Base-by-base conservation (phyloP, 2,888 invertebrate species). In the Aproaerema taeniolella region DNA sequence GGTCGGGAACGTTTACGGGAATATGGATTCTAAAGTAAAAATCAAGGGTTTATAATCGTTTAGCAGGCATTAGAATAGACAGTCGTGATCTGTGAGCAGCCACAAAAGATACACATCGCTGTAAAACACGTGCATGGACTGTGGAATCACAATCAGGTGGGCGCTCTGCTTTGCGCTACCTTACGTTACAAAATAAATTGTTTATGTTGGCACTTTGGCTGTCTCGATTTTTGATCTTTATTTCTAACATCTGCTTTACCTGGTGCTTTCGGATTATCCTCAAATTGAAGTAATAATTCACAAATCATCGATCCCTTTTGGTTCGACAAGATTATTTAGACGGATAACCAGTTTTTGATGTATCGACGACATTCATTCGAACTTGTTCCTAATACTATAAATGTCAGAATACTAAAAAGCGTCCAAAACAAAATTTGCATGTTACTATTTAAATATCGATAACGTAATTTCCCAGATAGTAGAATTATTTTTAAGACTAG, bases 131-230 rank as follows among this genome's bases (percentile, higher is more conserved):
- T 83, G 83, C 80, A 81, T 47, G 47, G 65, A 55, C 55, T 59
- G 55, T 61, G 66, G 68, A 69, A 73, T 67, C 62, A 66, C 61
- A 66, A 70, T 81, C 82, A 83, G 81, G 81, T 83, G 81, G 72
- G 61, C 61, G 55, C 61, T 53, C 49, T 52, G 49, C 53, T 64
- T 59, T 54, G 52, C 47, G 54, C 49, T 50, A 39, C 45, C 49
- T 52, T 48, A 48, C 53, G 56, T 53, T 64, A 61, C 52, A 59
- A 60, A 52, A 46, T 49, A 61, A 62, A 61, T 54, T 63, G 65
- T 66, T 67, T 64, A 54, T 47, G 50, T 61, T 60, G 57, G 61
- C 61, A 61, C 40, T 41, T 44, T 50, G 41, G 46, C 41, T 31
- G 45, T 49, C 49, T 55, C 43, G 15, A 30, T 49, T 52, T 50